These are phyloP conservation scores for Rhagonycha fulva DNA, from an alignment of 2,888 invertebrate genomes.

Conservation along the genomic window DNA sequence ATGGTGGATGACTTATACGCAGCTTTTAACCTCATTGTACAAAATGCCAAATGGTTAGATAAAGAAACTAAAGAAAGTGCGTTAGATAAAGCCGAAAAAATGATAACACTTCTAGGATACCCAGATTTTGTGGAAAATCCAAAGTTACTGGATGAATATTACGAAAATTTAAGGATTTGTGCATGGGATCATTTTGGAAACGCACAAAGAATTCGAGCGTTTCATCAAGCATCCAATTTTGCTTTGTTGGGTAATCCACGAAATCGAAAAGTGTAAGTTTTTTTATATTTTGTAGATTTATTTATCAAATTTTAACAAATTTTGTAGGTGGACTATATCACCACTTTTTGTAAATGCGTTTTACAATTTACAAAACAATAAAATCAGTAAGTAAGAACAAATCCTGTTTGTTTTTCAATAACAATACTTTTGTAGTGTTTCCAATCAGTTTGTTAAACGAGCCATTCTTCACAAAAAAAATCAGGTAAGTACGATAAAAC, in stretches of 20 bases:
- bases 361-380: slow-evolving; percentile 61
- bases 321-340: slow-evolving; percentile 50
- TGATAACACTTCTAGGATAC: slow-evolving; percentile 50
- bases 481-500: slow-evolving; percentile 35
- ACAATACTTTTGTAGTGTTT: slow-evolving; percentile 41
- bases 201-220: slow-evolving; percentile 46
- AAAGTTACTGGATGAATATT: slow-evolving; percentile 45
- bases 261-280: slow-evolving; percentile 41
- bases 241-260: slow-evolving; percentile 42
- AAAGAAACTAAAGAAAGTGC: slow-evolving; percentile 55
- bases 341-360: slow-evolving; percentile 67
- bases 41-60: slow-evolving; percentile 60
- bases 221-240: slow-evolving; percentile 46
- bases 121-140: slow-evolving; percentile 44
- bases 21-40: slow-evolving; percentile 56
- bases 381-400: slow-evolving; percentile 54
- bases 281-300: slow-evolving; percentile 3
- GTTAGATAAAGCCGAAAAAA: slow-evolving; percentile 56
- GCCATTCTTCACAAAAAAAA: slow-evolving; percentile 45
- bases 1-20: slow-evolving; percentile 55
- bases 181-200: slow-evolving; percentile 52
- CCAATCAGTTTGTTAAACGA: slow-evolving; percentile 50
- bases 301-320: not conserved
- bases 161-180: slow-evolving; percentile 49
- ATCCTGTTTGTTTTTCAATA: not conserved